phyloP scores from a whole-genome alignment of 2,888 invertebrate species.

The Agrotis segetum region DNA sequence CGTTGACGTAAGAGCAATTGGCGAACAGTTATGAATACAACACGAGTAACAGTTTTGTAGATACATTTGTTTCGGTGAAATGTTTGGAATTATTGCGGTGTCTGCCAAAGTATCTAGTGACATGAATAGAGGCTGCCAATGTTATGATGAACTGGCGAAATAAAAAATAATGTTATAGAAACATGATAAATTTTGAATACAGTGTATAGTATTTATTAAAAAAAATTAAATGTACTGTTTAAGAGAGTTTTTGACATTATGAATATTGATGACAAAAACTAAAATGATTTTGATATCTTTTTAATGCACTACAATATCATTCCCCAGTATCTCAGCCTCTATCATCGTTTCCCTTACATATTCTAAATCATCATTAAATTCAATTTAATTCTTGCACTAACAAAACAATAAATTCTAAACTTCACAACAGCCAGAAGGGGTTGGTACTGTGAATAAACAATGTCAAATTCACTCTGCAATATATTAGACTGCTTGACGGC shows the following conservation, averaged over 20 bases:
- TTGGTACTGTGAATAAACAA: slow-evolving; percentile 42
- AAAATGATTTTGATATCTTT: not conserved
- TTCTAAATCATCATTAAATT: slow-evolving; percentile 31
- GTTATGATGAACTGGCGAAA: slow-evolving; percentile 13
- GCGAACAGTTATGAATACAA: slow-evolving; percentile 14
- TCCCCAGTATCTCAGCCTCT: too few species aligned
- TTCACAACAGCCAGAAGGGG: slow-evolving; percentile 33
- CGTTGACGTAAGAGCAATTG: slow-evolving; percentile 37
- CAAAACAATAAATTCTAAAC: slow-evolving; percentile 34
- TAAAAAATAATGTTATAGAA: not conserved
- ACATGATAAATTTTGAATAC: slow-evolving; percentile 1
- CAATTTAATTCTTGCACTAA: slow-evolving; percentile 7
- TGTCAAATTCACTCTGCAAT: slow-evolving; percentile 38
- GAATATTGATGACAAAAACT: not conserved
- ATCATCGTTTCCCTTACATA: not conserved
- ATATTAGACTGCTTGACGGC: slow-evolving; percentile 48
- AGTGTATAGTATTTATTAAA: not conserved
- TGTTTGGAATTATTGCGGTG: slow-evolving; percentile 26
- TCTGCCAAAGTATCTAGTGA: slow-evolving; percentile 37
- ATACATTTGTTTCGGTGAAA: slow-evolving; percentile 21
- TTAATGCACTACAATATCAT: not conserved
- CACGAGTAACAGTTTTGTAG: slow-evolving; percentile 13
- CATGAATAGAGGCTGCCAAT: slow-evolving; percentile 14
- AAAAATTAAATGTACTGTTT: not conserved
- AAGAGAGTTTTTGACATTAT: not conserved